phyloP scores from a whole-genome alignment of 2,797 vertebrate genomes.

The Propithecus deckenii region DNA sequence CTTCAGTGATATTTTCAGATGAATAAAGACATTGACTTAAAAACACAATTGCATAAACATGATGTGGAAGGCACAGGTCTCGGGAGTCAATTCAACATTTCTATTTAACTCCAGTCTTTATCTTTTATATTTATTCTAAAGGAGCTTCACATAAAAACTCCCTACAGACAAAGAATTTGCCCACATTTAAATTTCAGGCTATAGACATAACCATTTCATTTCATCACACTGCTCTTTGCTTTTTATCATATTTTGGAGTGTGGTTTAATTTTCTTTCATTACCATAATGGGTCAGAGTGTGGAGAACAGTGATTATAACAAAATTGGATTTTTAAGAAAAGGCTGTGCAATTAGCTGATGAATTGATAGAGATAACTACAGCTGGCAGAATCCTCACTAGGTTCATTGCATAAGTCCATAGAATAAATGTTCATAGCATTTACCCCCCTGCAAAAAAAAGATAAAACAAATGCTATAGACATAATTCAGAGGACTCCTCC shows the following conservation, averaged over 20 bases:
- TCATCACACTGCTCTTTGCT: slow-evolving; percentile 26
- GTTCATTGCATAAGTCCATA: slow-evolving; percentile 21
- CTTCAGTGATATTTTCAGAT: slow-evolving; percentile 67
- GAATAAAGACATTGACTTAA: slow-evolving; percentile 71
- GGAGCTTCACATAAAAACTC: slow-evolving; percentile 58
- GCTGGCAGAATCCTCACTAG: slow-evolving; percentile 14
- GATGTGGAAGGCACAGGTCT: slow-evolving; percentile 56
- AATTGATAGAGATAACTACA: slow-evolving; percentile 29
- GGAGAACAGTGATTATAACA: slow-evolving; percentile 32
- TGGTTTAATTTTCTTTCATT: slow-evolving; percentile 70
- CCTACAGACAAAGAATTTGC: slow-evolving; percentile 48
- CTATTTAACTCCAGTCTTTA: slow-evolving; percentile 56
- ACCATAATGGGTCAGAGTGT: slow-evolving; percentile 53
- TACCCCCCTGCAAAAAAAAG: background rate
- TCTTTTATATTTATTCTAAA: slow-evolving; percentile 60
- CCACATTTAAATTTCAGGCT: slow-evolving; percentile 57
- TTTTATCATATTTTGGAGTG: slow-evolving; percentile 45
- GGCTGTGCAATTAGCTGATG: slow-evolving; percentile 18
- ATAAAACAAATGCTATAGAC: background rate
- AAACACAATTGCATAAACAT: slow-evolving; percentile 73
- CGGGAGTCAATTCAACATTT: slow-evolving; percentile 58
- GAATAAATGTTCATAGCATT: slow-evolving; percentile 34
- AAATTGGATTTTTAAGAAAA: slow-evolving; percentile 56
- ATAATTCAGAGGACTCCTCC: background rate
- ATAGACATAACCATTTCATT: slow-evolving; percentile 54